Evolutionary conservation across 2,888 invertebrate genomes (phyloP).

Genomic region (Rhogogaster chlorosoma): DNA sequence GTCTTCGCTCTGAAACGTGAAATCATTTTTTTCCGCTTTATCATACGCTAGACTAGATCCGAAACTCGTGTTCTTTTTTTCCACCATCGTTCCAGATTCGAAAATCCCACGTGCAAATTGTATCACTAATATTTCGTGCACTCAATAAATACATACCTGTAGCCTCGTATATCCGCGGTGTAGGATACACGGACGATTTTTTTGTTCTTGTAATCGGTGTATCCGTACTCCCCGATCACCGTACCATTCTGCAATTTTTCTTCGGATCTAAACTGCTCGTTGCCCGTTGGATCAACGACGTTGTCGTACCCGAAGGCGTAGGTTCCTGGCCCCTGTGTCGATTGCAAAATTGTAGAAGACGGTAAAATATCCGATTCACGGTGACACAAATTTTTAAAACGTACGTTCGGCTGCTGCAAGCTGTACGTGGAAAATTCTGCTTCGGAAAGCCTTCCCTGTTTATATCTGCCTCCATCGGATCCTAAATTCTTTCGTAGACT

Average conservation of each 20-base stretch:
- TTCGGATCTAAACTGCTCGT: conserved; percentile 86
- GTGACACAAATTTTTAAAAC: neutral
- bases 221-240: conserved; percentile 86
- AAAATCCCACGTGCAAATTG: neutral
- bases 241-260: conserved; percentile 86
- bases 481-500: neutral
- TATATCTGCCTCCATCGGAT: neutral
- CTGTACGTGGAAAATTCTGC: conserved; percentile 76
- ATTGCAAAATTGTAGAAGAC: neutral
- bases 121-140: no score
- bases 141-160: conserved; percentile 55
- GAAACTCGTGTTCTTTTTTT: neutral
- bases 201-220: conserved; percentile 66
- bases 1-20: conserved; percentile 50
- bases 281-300: conserved; percentile 83
- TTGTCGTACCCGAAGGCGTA: conserved; percentile 87
- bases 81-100: neutral
- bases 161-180: conserved; percentile 57
- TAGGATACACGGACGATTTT: conserved; percentile 56
- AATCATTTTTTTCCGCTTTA: neutral
- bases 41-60: neutral
- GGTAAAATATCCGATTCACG: neutral
- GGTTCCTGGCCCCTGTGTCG: conserved; percentile 80
- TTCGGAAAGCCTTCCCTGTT: conserved; percentile 64
- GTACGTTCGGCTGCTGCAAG: conserved; percentile 71